phyloP scores from a whole-genome alignment of 2,113 vertebrate species.

The Datnioides undecimradiatus region DNA sequence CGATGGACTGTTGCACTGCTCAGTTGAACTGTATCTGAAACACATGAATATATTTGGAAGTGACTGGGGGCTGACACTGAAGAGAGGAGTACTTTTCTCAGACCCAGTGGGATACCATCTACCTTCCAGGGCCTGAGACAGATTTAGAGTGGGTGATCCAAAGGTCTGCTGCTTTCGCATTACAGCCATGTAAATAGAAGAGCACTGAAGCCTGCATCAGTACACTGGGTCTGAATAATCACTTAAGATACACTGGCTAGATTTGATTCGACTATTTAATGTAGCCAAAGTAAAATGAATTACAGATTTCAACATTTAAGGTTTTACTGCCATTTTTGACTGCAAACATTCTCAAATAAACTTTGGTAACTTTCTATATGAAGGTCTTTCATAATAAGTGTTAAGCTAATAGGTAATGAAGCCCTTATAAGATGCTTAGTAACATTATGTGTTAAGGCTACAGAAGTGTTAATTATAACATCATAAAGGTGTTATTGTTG shows the following conservation, averaged over 20 bases:
- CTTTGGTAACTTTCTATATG: too few relatives aligned
- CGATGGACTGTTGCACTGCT: slow-evolving; percentile 22
- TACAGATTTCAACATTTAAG: neutral
- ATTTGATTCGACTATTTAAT: neutral
- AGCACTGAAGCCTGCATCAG: neutral
- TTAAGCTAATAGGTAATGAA: too few relatives aligned
- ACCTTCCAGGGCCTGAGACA: slow-evolving; percentile 36
- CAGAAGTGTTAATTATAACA: too few relatives aligned
- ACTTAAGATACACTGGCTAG: neutral
- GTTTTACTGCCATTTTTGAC: slow-evolving; percentile 3
- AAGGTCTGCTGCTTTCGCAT: slow-evolving; percentile 27
- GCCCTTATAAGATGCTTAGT: too few relatives aligned
- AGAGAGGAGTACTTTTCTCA: slow-evolving; percentile 27
- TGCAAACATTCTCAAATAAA: neutral
- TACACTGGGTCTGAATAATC: slow-evolving; percentile 3
- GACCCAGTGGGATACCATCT: slow-evolving; percentile 40
- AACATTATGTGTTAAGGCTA: too few relatives aligned
- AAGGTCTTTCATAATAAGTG: too few relatives aligned
- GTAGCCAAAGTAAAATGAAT: neutral
- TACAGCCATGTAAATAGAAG: slow-evolving; percentile 27
- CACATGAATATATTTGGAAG: slow-evolving; percentile 57
- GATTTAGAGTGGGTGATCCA: slow-evolving; percentile 41
- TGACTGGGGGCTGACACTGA: slow-evolving; percentile 35
- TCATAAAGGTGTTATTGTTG: too few relatives aligned
- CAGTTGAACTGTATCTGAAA: slow-evolving; percentile 24